Percentiles rank a stretch among this genome's conserved stretches.
These are phyloP conservation scores for Ormia ochracea DNA, from an alignment of 2,888 invertebrate genomes.

Conservation along the genomic window DNA sequence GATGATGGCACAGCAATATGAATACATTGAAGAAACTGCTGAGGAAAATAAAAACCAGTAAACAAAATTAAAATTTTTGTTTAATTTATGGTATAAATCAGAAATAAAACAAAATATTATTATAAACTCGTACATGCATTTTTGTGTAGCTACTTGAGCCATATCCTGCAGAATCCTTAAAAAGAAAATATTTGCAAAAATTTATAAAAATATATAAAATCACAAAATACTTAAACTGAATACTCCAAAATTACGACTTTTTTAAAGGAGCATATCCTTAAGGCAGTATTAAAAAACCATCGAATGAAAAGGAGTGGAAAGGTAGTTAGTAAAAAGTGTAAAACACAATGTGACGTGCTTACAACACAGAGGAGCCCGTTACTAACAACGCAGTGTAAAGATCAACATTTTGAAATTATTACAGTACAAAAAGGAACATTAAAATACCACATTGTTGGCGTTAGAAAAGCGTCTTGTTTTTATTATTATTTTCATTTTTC, in stretches of 20 bases:
- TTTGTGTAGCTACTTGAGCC: not conserved
- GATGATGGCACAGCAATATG: not conserved
- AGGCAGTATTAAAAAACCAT: not conserved
- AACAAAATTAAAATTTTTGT: not conserved
- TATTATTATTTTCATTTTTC: not conserved
- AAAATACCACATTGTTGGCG: not conserved
- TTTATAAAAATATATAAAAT: slow-evolving; percentile 26
- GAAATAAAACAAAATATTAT: no score
- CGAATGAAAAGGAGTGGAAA: not conserved
- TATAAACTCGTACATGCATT: no score
- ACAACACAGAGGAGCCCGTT: not conserved
- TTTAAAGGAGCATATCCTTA: slow-evolving; percentile 11
- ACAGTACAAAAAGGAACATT: not conserved
- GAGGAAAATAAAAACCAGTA: not conserved
- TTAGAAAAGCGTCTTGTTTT: not conserved
- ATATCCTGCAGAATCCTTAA: not conserved
- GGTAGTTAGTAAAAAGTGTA: not conserved
- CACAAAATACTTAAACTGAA: slow-evolving; percentile 25
- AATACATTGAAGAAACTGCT: not conserved
- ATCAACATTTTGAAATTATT: slow-evolving; percentile 27
- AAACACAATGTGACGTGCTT: not conserved
- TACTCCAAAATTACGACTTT: slow-evolving; percentile 44
- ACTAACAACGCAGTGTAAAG: not conserved
- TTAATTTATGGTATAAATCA: no score
- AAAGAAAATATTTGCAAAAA: not conserved